Conservation (phyloP, 2,113 vertebrate species). For the Cairina moschata region DNA sequence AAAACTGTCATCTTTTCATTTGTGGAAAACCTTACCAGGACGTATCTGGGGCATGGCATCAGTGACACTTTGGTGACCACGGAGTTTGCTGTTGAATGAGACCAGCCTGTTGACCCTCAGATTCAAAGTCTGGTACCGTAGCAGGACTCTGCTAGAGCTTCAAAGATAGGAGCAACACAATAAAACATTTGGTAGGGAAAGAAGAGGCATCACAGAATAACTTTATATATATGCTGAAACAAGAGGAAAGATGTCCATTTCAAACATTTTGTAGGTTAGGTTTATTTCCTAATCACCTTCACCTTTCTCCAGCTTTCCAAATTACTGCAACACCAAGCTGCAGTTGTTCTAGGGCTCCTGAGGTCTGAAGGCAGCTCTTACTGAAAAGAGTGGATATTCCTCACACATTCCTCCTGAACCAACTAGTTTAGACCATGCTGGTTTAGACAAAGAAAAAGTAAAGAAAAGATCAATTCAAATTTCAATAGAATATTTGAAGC, state of each 20-base stretch:
- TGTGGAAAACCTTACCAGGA: neutral
- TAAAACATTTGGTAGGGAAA: neutral
- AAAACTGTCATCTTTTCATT: neutral
- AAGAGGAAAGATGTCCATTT: neutral
- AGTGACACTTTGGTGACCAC: fast-evolving
- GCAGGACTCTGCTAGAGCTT: neutral
- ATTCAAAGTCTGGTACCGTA: neutral
- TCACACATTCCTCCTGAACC: neutral
- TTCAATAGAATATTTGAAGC: neutral
- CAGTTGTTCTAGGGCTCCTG: neutral
- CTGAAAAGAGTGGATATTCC: neutral
- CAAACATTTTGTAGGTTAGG: neutral
- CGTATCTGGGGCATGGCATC: neutral
- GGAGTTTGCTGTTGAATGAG: neutral
- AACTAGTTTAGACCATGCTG: neutral
- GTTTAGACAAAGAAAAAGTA: neutral
- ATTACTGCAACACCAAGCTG: neutral
- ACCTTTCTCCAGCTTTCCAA: neutral
- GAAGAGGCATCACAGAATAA: neutral
- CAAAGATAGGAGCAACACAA: neutral
- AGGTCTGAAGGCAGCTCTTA: neutral
- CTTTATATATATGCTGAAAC: neutral
- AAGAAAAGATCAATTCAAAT: neutral
- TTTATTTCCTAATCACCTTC: neutral
- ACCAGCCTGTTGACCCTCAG: neutral